Conservation (phyloP, 2,113 vertebrate genomes). For the Ancistrus triradiatus region DNA sequence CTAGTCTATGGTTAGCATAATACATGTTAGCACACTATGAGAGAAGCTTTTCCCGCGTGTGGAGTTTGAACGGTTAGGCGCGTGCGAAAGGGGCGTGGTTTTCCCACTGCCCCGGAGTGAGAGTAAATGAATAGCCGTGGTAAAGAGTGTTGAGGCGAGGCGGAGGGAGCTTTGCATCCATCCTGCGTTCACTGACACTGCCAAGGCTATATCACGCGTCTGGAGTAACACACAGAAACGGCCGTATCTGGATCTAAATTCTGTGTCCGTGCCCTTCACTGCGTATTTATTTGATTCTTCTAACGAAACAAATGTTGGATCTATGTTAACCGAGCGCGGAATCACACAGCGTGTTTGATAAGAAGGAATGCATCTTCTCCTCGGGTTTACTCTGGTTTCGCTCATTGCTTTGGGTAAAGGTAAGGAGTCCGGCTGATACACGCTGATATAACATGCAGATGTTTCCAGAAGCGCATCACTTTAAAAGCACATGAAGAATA, state of each 20-base stretch:
- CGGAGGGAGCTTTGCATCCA: slow-evolving; percentile 47
- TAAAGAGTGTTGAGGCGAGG: slow-evolving; percentile 20
- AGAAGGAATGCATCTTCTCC: slow-evolving; percentile 72
- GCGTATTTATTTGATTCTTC: slow-evolving; percentile 38
- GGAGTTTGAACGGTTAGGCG: slow-evolving; percentile 23
- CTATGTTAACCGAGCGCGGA: slow-evolving; percentile 69
- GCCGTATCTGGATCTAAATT: slow-evolving; percentile 50
- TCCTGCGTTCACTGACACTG: slow-evolving; percentile 54
- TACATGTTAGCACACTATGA: no score
- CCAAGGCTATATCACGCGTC: slow-evolving; percentile 55
- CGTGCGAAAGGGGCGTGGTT: slow-evolving; percentile 43
- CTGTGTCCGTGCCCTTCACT: slow-evolving; percentile 36
- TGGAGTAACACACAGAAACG: slow-evolving; percentile 34
- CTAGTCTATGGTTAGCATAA: no score
- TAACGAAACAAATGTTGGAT: slow-evolving; percentile 57
- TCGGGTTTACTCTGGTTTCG: slow-evolving; percentile 62
- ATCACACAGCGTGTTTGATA: slow-evolving; percentile 50
- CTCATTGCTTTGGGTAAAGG: slow-evolving; percentile 64
- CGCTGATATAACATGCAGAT: no score
- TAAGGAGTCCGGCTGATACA: slow-evolving; percentile 55
- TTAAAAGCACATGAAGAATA: neutral
- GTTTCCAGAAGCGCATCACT: neutral
- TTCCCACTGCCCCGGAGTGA: slow-evolving; percentile 36
- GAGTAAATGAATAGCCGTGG: slow-evolving; percentile 32
- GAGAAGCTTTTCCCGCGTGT: slow-evolving; percentile 26